A percentile compares a stretch with the other conserved stretches of the same genome.
Evolutionary conservation across 2,888 invertebrate genomes (phyloP).

Genomic region (Drosophila tanythrix): DNA sequence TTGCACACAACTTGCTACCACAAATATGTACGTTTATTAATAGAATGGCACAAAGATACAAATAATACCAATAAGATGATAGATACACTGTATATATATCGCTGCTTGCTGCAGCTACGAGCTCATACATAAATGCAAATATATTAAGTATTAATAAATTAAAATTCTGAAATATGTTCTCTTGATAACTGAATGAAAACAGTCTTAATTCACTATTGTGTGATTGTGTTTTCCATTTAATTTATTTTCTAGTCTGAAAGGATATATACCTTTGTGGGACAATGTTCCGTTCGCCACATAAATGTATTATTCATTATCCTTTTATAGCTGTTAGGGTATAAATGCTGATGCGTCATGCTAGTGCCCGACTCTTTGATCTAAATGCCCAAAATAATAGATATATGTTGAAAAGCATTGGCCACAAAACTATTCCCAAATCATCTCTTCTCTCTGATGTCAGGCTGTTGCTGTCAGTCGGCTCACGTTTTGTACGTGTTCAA

Average conservation of each 20-base stretch:
- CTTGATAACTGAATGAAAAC: neutral
- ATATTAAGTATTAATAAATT: neutral
- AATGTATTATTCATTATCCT: neutral
- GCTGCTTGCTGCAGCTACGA: neutral
- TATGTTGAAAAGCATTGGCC: slow-evolving; percentile 13
- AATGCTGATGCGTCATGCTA: neutral
- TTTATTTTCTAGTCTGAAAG: no score
- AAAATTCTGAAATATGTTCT: neutral
- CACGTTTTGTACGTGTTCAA: slow-evolving; percentile 65
- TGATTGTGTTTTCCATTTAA: neutral
- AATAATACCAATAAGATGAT: neutral
- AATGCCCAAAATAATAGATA: slow-evolving; percentile 20
- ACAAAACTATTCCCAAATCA: slow-evolving; percentile 37
- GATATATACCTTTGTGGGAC: neutral
- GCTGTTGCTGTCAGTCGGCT: slow-evolving; percentile 34
- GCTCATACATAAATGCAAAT: neutral
- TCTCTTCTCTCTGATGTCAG: slow-evolving; percentile 16
- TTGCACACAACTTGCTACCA: slow-evolving; percentile 4
- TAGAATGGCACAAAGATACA: slow-evolving; percentile 46
- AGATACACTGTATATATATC: neutral
- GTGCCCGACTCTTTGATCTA: neutral
- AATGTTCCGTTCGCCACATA: neutral
- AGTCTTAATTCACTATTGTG: neutral
- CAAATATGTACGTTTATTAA: slow-evolving; percentile 65
- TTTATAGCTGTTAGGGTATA: neutral